A percentile compares a stretch with the other conserved stretches of the same genome.
Evolutionary conservation across 2,888 invertebrate genomes (phyloP).

Genomic region (Metellina segmentata): DNA sequence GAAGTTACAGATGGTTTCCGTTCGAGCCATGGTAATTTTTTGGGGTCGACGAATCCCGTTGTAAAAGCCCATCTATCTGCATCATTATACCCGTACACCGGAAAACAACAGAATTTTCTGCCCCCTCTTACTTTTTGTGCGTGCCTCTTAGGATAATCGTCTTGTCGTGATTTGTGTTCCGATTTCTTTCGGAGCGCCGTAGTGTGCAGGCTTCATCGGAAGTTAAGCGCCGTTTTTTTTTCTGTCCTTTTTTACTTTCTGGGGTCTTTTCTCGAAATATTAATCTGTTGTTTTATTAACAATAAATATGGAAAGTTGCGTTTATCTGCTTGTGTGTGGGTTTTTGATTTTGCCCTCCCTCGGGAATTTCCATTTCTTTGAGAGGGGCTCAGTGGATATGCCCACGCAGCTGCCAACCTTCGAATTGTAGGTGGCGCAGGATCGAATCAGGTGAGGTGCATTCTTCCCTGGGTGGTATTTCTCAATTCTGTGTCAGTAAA

Average conservation of each 20-base stretch:
- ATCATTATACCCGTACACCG: constrained; percentile 48
- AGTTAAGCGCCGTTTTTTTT: neutral
- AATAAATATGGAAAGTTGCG: too few species aligned
- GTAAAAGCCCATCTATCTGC: constrained; percentile 27
- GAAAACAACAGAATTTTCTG: constrained; percentile 35
- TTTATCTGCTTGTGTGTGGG: too few species aligned
- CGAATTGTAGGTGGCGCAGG: too few species aligned
- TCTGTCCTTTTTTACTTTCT: neutral
- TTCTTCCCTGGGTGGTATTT: too few species aligned
- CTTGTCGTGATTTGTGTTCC: constrained; percentile 31
- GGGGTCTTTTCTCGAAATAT: neutral
- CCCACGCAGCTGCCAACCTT: too few species aligned
- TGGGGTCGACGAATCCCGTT: constrained; percentile 23
- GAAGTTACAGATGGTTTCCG: constrained; percentile 46
- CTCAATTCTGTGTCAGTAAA: too few species aligned
- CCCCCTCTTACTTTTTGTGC: neutral
- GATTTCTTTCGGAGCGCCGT: neutral
- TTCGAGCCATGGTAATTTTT: constrained; percentile 31
- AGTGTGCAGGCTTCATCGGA: neutral
- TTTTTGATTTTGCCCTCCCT: too few species aligned
- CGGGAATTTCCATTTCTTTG: too few species aligned
- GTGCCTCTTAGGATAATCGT: constrained; percentile 22
- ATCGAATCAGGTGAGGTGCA: too few species aligned
- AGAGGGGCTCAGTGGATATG: too few species aligned
- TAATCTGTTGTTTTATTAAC: too few species aligned